A percentile compares a stretch with the other conserved stretches of the same genome.
Evolutionary conservation across 2,888 invertebrate species (phyloP).

Genomic region (Chrysotoxum bicinctum): DNA sequence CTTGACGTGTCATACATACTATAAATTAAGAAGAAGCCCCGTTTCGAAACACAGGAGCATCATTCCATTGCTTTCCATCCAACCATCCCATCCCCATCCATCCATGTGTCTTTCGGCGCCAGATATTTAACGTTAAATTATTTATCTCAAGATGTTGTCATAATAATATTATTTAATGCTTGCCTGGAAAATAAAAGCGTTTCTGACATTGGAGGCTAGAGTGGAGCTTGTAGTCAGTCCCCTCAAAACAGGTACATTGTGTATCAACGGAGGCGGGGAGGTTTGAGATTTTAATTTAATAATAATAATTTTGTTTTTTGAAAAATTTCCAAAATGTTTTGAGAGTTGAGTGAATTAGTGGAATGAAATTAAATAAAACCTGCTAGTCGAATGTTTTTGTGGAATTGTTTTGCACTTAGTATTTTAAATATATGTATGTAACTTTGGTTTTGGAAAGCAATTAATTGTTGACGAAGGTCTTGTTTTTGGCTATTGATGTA

Average conservation of each 20-base stretch:
- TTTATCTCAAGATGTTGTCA: constrained; percentile 46
- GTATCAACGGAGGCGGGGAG: neutral
- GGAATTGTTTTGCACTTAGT: constrained; percentile 54
- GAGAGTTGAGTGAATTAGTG: constrained; percentile 27
- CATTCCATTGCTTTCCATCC: constrained; percentile 3
- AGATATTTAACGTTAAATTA: constrained; percentile 27
- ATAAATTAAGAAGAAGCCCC: neutral
- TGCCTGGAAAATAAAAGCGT: constrained; percentile 62
- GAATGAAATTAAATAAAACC: constrained; percentile 37
- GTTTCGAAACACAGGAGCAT: constrained; percentile 18
- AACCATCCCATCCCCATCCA: neutral
- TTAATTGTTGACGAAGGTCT: constrained; percentile 9
- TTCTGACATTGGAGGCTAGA: constrained; percentile 61
- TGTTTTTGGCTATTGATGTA: neutral
- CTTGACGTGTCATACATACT: constrained; percentile 9
- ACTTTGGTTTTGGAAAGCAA: neutral
- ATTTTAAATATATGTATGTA: too few relatives aligned
- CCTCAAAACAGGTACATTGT: constrained; percentile 2
- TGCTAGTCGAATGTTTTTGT: constrained; percentile 10
- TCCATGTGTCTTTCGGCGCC: constrained; percentile 33
- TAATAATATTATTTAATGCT: constrained; percentile 67
- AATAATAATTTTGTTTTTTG: constrained; percentile 33
- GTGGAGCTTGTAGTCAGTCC: constrained; percentile 35
- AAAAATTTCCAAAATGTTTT: constrained; percentile 47
- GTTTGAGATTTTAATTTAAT: constrained; percentile 26